Evolutionary conservation across 2,888 invertebrate species (phyloP).

Genomic region (Aspidiotus destructor): DNA sequence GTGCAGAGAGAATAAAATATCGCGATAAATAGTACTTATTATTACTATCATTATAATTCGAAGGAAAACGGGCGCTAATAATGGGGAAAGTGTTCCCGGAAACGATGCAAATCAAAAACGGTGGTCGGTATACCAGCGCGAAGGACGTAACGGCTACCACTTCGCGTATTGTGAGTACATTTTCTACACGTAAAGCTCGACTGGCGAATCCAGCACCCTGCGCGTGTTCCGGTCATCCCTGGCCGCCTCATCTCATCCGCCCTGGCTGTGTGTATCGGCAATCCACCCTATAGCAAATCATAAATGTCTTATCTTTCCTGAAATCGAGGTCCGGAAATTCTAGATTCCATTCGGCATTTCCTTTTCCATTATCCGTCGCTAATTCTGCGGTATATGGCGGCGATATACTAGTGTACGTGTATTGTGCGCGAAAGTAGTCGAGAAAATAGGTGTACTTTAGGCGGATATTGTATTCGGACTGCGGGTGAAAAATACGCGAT

Average conservation of each 20-base stretch:
- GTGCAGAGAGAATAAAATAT: too few species aligned
- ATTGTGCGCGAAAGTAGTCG: too few species aligned
- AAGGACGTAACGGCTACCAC: too few species aligned
- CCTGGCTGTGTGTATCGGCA: not conserved
- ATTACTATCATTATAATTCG: not conserved
- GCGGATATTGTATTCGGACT: too few species aligned
- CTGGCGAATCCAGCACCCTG: conserved; percentile 10
- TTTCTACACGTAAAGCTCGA: not conserved
- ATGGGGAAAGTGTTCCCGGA: conserved; percentile 29
- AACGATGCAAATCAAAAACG: conserved; percentile 31
- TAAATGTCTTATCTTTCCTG: conserved; percentile 33
- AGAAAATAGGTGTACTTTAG: too few species aligned
- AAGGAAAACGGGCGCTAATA: conserved; percentile 21
- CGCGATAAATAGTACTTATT: too few species aligned
- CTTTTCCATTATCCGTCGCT: conserved; percentile 20
- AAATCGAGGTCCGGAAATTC: conserved; percentile 32
- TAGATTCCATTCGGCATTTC: conserved; percentile 28
- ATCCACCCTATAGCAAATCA: conserved; percentile 30
- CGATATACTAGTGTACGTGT: too few species aligned
- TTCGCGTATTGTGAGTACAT: too few species aligned
- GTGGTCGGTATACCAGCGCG: not conserved
- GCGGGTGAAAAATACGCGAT: too few species aligned
- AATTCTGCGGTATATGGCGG: not conserved
- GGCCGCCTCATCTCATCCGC: conserved; percentile 8
- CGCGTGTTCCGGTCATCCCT: conserved; percentile 27